These are phyloP conservation scores for Sacculina carcini DNA, from an alignment of 2,888 invertebrate genomes.

Conservation along the genomic window DNA sequence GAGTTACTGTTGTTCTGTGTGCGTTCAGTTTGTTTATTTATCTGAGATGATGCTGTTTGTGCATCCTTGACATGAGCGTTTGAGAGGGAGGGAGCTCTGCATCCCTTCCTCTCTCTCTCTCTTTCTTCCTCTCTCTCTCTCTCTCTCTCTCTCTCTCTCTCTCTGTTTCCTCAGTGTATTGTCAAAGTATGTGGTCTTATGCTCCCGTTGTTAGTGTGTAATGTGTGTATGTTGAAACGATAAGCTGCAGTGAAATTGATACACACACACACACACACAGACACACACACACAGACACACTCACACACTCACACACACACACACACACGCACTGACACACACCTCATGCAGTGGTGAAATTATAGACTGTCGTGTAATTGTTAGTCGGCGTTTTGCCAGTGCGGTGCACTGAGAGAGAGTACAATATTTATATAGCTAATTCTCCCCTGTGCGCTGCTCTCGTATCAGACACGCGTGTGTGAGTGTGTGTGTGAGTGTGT, in stretches of 20 bases:
- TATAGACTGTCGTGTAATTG: not conserved
- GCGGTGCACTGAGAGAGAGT: too few relatives aligned
- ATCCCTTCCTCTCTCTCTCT: not conserved
- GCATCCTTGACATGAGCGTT: not conserved
- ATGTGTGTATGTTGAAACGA: too few relatives aligned
- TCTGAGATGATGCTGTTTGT: not conserved
- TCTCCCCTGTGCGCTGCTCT: too few relatives aligned
- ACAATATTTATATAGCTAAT: too few relatives aligned
- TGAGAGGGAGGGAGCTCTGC: not conserved
- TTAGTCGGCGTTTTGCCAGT: too few relatives aligned
- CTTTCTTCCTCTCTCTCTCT: not conserved
- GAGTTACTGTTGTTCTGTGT: not conserved
- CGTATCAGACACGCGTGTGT: too few relatives aligned
- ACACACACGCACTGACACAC: not conserved
- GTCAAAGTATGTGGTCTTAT: too few relatives aligned
- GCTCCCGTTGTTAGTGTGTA: too few relatives aligned
- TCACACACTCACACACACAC: not conserved
- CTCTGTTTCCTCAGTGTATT: not conserved
- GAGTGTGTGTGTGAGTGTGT: not conserved
- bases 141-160: not conserved
- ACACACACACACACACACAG: not conserved
- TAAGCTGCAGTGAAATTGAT: too few relatives aligned
- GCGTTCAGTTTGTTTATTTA: not conserved
- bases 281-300: not conserved
- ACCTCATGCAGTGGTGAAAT: not conserved